Evolutionary conservation across 2,113 vertebrate species (phyloP).

Genomic region (Ardeotis arabs): DNA sequence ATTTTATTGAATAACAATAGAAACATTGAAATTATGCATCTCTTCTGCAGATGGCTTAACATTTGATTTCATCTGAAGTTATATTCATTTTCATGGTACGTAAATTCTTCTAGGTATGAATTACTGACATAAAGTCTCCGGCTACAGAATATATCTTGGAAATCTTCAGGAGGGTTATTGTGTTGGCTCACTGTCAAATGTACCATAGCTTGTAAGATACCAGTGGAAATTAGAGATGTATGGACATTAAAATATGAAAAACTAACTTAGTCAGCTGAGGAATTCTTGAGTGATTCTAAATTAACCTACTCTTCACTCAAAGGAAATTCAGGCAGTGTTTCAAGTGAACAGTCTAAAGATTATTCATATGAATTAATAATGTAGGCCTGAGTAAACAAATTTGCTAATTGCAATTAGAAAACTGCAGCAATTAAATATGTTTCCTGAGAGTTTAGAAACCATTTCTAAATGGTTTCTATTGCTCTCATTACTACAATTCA

Average conservation of each 20-base stretch:
- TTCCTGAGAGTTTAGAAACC: background rate
- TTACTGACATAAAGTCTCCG: background rate
- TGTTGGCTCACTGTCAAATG: background rate
- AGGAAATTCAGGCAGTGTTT: background rate
- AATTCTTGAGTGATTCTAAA: background rate
- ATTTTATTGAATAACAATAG: background rate
- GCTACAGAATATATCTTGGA: background rate
- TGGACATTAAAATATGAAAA: background rate
- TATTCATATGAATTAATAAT: background rate
- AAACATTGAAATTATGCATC: background rate
- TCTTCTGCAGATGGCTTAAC: background rate
- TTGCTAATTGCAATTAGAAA: background rate
- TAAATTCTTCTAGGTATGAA: background rate
- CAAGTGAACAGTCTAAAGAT: background rate
- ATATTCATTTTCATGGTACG: background rate
- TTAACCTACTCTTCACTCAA: background rate
- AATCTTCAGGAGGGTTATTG: background rate
- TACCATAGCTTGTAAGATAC: background rate
- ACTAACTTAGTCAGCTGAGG: background rate
- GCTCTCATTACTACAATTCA: background rate
- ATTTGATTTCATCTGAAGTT: background rate
- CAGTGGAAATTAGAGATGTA: background rate
- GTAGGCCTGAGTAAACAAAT: background rate
- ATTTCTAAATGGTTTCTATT: background rate
- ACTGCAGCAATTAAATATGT: background rate